Evolutionary conservation across 2,113 vertebrate species (phyloP), one percentile per base, ranked within the genome.

Genomic region (Paratilapia polleni): DNA sequence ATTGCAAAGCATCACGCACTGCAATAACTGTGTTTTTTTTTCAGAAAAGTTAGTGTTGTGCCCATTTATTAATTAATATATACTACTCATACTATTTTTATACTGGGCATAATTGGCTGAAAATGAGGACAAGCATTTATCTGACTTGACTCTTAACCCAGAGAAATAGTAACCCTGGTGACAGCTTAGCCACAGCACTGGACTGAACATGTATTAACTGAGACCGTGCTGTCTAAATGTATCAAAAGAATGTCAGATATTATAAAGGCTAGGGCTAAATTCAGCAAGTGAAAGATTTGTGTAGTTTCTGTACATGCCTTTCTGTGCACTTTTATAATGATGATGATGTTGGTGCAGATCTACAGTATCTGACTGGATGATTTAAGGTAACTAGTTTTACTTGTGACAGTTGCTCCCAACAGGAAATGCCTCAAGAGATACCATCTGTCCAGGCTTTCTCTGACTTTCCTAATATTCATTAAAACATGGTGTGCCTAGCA

Each of bases 401-500:
- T 84, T 64, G 80, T 93, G 91, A 94, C 91, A 91, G 91, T 87
- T 86, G 84, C 74, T 93, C 60, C 88, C 89, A 77, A 85, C 82
- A 85, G 88, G 80, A 68, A 88, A 85, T 66, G 90, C 89, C 93
- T 92, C 91, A 61, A 87, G 93, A 92, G 90, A 84, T 93, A 83
- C 86, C 95, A 93, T 94, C 93, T 94, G 93, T 66, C 84, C 80
- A 28, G 78, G 84, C 74, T 34, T 80, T 89, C 88, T 66, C 87
- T 41, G 28, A 74, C 86, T 93, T 77, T 81, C 74, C 78, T 89
- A 84, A 92, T 90, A 92, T 92, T 91, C 92, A 93, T 90, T 92
- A 92, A 93, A 92, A 81, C 38, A 49, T 77, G 17, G 82, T 52
- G 70, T 9, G 60, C 61, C 62, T 28, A 13, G 87, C 80, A 14